Percentiles rank a stretch among this genome's conserved stretches.
Evolutionary conservation across 2,797 vertebrate species (phyloP).

Genomic region (Onychomys torridus): DNA sequence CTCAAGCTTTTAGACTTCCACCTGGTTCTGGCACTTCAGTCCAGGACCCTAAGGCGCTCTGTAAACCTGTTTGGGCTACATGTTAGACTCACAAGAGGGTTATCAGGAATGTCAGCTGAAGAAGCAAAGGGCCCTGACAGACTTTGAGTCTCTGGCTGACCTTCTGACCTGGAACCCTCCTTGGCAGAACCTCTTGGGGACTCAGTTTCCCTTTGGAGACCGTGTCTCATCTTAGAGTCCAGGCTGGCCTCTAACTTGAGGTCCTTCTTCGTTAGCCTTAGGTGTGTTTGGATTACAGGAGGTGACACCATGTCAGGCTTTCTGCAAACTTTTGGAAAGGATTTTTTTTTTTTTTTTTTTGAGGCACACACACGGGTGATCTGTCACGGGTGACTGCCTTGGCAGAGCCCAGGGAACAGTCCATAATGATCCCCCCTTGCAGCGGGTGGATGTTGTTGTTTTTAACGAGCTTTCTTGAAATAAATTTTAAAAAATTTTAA

Average conservation of each 20-base stretch:
- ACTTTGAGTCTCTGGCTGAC: not conserved
- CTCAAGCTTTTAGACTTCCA: not conserved
- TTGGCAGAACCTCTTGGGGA: not conserved
- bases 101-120: not conserved
- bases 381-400: not conserved
- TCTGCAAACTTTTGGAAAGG: not conserved
- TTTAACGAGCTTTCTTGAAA: not conserved
- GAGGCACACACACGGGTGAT: not conserved
- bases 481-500: not conserved
- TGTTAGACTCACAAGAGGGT: not conserved
- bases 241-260: not conserved
- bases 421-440: not conserved
- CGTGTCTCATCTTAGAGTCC: not conserved
- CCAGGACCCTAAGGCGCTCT: not conserved
- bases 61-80: not conserved
- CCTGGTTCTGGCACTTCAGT: rapidly evolving
- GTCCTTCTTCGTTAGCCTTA: not conserved
- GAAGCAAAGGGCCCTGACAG: not conserved
- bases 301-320: not conserved
- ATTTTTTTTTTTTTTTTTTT: not conserved
- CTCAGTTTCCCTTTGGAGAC: slow-evolving; percentile 52
- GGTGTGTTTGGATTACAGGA: not conserved
- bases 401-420: not conserved
- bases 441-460: not conserved
- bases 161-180: not conserved